Base-by-base conservation (phyloP, 2,113 vertebrate genomes). In the Actinemys pallida region DNA sequence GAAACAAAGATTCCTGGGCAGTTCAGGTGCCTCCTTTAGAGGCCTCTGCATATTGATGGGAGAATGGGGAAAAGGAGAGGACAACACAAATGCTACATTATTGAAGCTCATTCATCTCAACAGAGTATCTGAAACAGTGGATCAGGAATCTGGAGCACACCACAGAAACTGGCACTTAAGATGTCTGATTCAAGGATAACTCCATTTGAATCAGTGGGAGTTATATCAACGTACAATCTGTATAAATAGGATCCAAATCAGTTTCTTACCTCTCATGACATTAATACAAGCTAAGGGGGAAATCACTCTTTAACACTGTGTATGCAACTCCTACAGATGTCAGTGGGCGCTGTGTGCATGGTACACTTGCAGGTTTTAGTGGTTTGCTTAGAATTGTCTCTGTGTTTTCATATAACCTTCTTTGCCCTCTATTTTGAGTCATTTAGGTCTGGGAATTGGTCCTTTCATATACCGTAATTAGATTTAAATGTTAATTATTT, bases 401-500 rank as follows among this genome's bases (percentile, higher is more conserved):
- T 25, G 9, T 76, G 89, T 92, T 90, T 65, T 27, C n/a, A 29
- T 91, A 72, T 17, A 90, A 13, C 16, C 16, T 27, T 54, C 54
- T 90, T 91, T 89, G 8, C 85, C 69, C 88, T 93, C 69, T 82
- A 31, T 80, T 94, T 22, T 57, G 78, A 95, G 89, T 22, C 94
- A 92, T 87, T 92, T 89, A 94, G 84, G 84, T 83, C 45, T 76
- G 90, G 80, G 45, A 95, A 95, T 35, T 90, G 69, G 11, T 92
- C 76, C 5, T 94, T 65, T 31, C 22, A 22, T 54, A 87, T 83
- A 39, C 29, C 22, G n/a, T 89, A 94, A 94, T 86, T 94, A 89
- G 94, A 83, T 95, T 94, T 97, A 94, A 96, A 92, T 88, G 83
- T 93, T 95, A 93, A 84, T 96, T 95, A 97, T 72, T 95, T 50